These are phyloP conservation scores for Pedionomus torquatus DNA, from an alignment of 2,113 vertebrate species.

Conservation along the genomic window DNA sequence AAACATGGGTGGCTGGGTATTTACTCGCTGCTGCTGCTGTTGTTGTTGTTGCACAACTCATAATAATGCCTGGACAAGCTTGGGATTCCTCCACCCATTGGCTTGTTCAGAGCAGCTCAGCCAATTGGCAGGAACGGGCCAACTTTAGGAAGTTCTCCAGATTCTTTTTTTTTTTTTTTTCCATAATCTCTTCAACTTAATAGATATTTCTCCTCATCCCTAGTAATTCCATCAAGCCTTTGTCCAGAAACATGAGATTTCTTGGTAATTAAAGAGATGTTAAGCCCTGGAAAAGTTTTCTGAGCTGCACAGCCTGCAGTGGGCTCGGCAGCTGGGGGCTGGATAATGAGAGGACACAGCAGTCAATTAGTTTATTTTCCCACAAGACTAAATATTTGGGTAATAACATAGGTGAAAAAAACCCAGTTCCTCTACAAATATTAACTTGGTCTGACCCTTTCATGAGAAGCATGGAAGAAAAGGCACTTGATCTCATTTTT, in stretches of 20 bases:
- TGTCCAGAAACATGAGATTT: not conserved
- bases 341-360: not conserved
- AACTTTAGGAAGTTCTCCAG: slow-evolving; percentile 9
- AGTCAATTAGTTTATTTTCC: not conserved
- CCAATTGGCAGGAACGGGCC: not conserved
- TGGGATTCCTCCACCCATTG: not conserved
- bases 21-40: not conserved
- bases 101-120: not conserved
- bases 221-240: not conserved
- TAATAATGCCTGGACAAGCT: not conserved
- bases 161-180: not conserved
- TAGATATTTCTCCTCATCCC: slow-evolving; percentile 1
- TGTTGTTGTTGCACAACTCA: not conserved
- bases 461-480: not conserved
- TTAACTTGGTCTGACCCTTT: not conserved
- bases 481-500: not conserved
- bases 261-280: slow-evolving; percentile 29
- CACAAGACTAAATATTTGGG: not conserved
- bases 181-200: slow-evolving; percentile 1
- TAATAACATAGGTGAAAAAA: not conserved
- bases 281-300: not conserved
- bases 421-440: slow-evolving; percentile 1
- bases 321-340: not conserved
- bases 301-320: not conserved
- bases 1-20: not conserved